Evolutionary conservation across 2,888 invertebrate species (phyloP).

Genomic region (Pollenia labialis): DNA sequence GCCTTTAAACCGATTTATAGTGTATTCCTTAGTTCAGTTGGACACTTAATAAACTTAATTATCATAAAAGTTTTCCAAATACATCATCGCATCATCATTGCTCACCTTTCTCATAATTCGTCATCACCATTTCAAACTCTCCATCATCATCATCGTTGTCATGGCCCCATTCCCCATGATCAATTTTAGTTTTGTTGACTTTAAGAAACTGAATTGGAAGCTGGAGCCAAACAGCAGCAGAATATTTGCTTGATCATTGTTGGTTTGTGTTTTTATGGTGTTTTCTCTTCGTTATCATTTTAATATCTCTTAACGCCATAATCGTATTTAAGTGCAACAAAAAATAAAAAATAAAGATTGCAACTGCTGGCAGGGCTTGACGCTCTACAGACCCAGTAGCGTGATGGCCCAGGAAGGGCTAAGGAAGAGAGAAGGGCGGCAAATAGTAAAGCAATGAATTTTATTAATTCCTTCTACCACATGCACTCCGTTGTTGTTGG

Average conservation of each 20-base stretch:
- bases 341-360: slow-evolving; percentile 7
- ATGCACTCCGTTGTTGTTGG: slow-evolving; percentile 20
- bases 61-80: slow-evolving; percentile 6
- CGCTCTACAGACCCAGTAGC: slow-evolving; percentile 24
- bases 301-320: slow-evolving; percentile 67
- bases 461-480: slow-evolving; percentile 54
- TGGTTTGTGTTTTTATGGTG: slow-evolving; percentile 11
- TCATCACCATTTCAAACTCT: slow-evolving; percentile 27
- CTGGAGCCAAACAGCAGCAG: slow-evolving; percentile 47
- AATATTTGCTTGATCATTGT: slow-evolving; percentile 30
- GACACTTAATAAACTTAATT: slow-evolving; percentile 26
- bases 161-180: slow-evolving; percentile 21
- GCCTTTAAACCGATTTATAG: neutral
- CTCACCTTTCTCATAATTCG: slow-evolving; percentile 25
- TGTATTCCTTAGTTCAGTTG: neutral
- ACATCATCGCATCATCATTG: slow-evolving; percentile 18
- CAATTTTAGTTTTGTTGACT: slow-evolving; percentile 44
- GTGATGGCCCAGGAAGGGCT: too few relatives aligned
- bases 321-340: slow-evolving; percentile 38
- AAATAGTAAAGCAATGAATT: slow-evolving; percentile 41
- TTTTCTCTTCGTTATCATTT: slow-evolving; percentile 43
- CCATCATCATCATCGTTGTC: slow-evolving; percentile 33
- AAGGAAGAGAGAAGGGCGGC: slow-evolving; percentile 1
- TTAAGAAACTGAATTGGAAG: slow-evolving; percentile 42
- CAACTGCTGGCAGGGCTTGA: slow-evolving; percentile 18